These are phyloP conservation scores for Eupithecia inturbata DNA, from an alignment of 2,888 invertebrate genomes.

Conservation along the genomic window DNA sequence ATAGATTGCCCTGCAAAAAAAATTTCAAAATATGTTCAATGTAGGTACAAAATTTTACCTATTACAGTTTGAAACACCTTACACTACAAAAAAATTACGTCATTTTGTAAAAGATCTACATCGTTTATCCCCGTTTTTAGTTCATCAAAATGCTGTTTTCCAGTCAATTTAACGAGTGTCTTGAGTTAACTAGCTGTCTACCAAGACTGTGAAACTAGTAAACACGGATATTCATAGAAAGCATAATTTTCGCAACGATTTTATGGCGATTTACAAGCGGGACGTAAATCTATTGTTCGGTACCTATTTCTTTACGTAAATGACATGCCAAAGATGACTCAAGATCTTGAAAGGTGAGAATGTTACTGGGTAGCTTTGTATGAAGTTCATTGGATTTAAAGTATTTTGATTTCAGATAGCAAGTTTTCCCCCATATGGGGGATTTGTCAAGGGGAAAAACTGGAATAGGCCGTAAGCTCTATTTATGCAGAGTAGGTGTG, in stretches of 20 bases:
- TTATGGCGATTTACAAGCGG: constrained; percentile 47
- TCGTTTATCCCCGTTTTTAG: background rate
- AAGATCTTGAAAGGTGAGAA: background rate
- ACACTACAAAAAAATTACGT: too few relatives aligned
- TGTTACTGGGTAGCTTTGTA: background rate
- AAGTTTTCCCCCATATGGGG: too few relatives aligned
- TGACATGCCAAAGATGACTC: background rate
- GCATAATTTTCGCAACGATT: constrained; percentile 45
- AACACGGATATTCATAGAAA: constrained; percentile 27
- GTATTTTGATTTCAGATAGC: background rate
- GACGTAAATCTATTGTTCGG: constrained; percentile 4
- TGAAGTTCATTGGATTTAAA: background rate
- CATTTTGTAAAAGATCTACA: background rate
- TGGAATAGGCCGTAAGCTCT: too few relatives aligned
- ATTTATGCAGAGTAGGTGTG: background rate
- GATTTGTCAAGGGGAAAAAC: too few relatives aligned
- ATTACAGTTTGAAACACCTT: too few relatives aligned
- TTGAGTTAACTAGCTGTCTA: background rate
- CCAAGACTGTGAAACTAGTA: background rate
- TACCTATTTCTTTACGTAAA: background rate
- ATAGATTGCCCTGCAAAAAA: too few relatives aligned
- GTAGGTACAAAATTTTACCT: too few relatives aligned
- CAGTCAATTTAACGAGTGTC: background rate
- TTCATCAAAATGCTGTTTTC: background rate
- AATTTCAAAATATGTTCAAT: too few relatives aligned